Evolutionary conservation across 2,888 invertebrate species (phyloP), one percentile per base, ranked within the genome.

Genomic region (Lampropteryx suffumata): DNA sequence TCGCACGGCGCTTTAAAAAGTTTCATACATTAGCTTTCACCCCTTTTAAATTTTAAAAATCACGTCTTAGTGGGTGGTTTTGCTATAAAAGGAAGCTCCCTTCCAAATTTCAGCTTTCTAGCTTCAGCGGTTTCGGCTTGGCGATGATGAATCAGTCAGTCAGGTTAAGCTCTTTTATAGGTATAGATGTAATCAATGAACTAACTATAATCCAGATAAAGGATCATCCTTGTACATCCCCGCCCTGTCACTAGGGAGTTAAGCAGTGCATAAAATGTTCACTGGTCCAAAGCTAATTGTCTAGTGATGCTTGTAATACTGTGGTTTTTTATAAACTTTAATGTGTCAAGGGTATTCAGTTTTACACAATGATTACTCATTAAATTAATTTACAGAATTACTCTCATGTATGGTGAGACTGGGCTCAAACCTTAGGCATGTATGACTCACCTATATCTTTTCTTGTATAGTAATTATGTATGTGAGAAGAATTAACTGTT

Each of bases 211-310:
- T 46, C 45, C 34, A 34, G 39, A 47, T 26, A 39, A 29, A 28
- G 28, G 32, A 30, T 40, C 9, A 30, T 14, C 35, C 9, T 3
- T 21, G 27, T 10, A 17, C 4, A 17, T 4, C 28, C 17, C 24
- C n/a, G 8, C 26, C 42, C 42, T 6, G 6, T 46, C 30, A 30
- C 37, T 46, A 45, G 40, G 44, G 44, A 48, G 53, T 53, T 48
- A 48, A 53, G 35, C 44, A 41, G 53, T 53, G 53, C 53, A 48
- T 53, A 45, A 45, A 44, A 49, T 53, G 48, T 49, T 49, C 53
- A 53, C 44, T 44, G 36, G 53, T 45, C 48, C 53, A 48, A 36
- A 53, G 32, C 40, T 48, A 36, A 53, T 53, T 48, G 32, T 32
- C 36, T 41, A 53, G 40, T 45, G 48, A 53, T 48, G 48, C 51